Conservation (phyloP, 1,140 invertebrate species). For the Polypedilum pembai region DNA sequence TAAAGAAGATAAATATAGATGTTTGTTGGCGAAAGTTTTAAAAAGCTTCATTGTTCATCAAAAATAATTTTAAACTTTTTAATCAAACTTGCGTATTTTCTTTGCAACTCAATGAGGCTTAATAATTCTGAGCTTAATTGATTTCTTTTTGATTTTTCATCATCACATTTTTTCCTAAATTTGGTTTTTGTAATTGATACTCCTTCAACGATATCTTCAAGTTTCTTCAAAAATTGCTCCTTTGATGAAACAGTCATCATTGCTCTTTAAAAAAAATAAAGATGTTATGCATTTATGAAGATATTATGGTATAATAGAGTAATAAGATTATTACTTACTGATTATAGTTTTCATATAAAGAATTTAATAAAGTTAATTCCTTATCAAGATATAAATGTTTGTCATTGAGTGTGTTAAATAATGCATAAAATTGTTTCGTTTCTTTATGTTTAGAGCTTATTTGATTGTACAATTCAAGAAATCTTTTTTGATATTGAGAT, state of each 20-base stretch:
- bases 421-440: conserved; percentile 94
- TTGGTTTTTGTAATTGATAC: conserved; percentile 74
- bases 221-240: conserved; percentile 81
- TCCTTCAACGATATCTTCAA: conserved; percentile 77
- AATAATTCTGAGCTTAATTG: conserved; percentile 62
- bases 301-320: conserved; percentile 29
- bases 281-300: conserved; percentile 29
- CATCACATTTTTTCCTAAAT: conserved; percentile 55
- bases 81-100: conserved; percentile 76
- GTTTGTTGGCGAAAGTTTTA: too few relatives aligned
- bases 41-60: background rate
- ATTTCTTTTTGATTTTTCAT: conserved; percentile 66
- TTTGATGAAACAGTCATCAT: conserved; percentile 60
- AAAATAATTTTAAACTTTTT: conserved; percentile 65
- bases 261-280: conserved; percentile 48
- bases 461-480: conserved; percentile 94
- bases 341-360: conserved; percentile 86
- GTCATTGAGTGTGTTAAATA: conserved; percentile 94
- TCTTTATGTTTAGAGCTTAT: conserved; percentile 90
- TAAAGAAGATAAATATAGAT: too few relatives aligned
- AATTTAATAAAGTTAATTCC: conserved; percentile 85
- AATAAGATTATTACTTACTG: conserved; percentile 60
- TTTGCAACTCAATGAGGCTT: conserved; percentile 68
- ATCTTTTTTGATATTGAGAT: conserved; percentile 89
- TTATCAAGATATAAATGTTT: conserved; percentile 85